Evolutionary conservation across 2,888 invertebrate genomes (phyloP).

Genomic region (Liodrosophila aerea): DNA sequence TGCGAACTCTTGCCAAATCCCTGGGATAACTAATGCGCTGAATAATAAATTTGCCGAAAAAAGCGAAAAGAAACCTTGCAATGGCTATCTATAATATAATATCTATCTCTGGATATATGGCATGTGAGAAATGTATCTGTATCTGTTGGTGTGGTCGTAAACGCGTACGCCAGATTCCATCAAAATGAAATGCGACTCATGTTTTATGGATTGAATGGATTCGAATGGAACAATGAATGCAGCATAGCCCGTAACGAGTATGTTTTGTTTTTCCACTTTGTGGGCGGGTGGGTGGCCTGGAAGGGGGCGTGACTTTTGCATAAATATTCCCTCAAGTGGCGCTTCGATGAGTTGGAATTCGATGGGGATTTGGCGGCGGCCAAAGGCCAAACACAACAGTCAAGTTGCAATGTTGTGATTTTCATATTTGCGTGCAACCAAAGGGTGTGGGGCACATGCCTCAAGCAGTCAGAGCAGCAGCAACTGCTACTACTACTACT

Average conservation of each 20-base stretch:
- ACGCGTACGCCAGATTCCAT: conserved; percentile 4
- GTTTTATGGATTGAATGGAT: conserved; percentile 66
- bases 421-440: conserved; percentile 70
- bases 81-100: conserved; percentile 2
- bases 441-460: conserved; percentile 7
- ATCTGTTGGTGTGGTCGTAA: neutral
- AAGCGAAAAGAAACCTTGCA: neutral
- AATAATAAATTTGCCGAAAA: neutral
- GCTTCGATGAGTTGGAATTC: conserved; percentile 25
- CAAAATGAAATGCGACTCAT: conserved; percentile 48
- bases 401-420: conserved; percentile 55
- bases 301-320: conserved; percentile 44
- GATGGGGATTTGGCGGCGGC: conserved; percentile 32
- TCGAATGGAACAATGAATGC: conserved; percentile 53
- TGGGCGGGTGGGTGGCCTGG: neutral
- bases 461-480: conserved; percentile 5
- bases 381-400: conserved; percentile 46
- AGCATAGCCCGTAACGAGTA: conserved; percentile 30
- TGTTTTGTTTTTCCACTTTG: neutral
- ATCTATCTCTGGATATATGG: too few relatives aligned
- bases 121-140: conserved; percentile 15
- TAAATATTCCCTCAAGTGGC: conserved; percentile 62
- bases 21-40: neutral
- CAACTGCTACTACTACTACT: too few relatives aligned
- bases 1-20: neutral